Evolutionary conservation across 2,888 invertebrate genomes (phyloP).

Genomic region (Mimachlamys varia): DNA sequence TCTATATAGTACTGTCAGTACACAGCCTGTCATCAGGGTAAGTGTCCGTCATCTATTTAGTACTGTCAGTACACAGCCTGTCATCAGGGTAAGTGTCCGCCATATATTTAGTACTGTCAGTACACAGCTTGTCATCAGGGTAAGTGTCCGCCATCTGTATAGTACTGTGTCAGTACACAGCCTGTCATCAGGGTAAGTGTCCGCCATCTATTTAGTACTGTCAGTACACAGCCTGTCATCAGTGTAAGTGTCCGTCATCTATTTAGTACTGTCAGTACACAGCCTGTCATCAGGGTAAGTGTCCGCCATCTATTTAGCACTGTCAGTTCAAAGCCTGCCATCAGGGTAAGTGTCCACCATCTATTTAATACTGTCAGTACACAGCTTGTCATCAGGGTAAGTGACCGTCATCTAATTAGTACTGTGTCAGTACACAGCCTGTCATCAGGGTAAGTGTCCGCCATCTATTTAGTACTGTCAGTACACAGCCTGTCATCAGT

Average conservation of each 20-base stretch:
- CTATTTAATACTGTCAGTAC: conserved; percentile 45
- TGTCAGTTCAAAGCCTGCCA: conserved; percentile 55
- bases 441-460: conserved; percentile 51
- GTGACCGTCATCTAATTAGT: background rate
- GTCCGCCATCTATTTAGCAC: no score
- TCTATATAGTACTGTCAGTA: conserved; percentile 45
- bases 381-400: conserved; percentile 56
- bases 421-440: conserved; percentile 52
- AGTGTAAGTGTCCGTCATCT: conserved; percentile 46
- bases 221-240: conserved; percentile 52
- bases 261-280: conserved; percentile 46
- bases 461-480: conserved; percentile 42
- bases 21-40: conserved; percentile 55
- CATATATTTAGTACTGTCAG: conserved; percentile 43
- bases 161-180: conserved; percentile 48
- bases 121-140: conserved; percentile 55
- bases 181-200: conserved; percentile 54
- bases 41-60: background rate
- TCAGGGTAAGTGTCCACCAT: conserved; percentile 46
- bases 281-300: conserved; percentile 55
- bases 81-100: conserved; percentile 49
- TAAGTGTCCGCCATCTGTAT: background rate
- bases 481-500: conserved; percentile 53
- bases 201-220: conserved; percentile 37
- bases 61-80: conserved; percentile 55